Evolutionary conservation across 2,113 vertebrate species (phyloP).

Genomic region (Mesoclemmys tuberculata): DNA sequence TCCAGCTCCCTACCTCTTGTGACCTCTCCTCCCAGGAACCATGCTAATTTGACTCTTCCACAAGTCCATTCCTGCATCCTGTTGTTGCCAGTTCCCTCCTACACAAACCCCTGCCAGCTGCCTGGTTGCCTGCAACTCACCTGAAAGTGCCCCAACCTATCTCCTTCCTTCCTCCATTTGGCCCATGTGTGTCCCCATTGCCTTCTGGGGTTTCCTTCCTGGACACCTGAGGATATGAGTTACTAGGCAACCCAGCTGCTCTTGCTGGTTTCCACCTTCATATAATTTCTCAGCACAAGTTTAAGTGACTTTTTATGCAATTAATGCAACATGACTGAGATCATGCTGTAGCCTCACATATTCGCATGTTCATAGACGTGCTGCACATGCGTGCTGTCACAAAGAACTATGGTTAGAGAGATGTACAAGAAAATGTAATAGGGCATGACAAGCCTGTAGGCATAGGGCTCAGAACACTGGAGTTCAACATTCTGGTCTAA

Average conservation of each 20-base stretch:
- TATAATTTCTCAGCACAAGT: neutral
- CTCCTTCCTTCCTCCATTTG: rapidly evolving
- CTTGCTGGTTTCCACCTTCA: neutral
- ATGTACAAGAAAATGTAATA: too few relatives aligned
- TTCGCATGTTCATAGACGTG: neutral
- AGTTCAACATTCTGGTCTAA: neutral
- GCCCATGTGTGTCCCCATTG: neutral
- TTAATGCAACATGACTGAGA: neutral
- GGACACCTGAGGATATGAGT: neutral
- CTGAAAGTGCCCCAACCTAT: neutral
- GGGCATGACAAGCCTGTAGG: neutral
- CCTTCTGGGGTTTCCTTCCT: neutral
- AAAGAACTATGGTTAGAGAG: too few relatives aligned
- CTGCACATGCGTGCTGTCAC: neutral
- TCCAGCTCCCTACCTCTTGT: neutral
- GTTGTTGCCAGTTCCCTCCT: neutral
- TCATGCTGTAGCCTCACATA: neutral
- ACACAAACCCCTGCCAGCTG: neutral
- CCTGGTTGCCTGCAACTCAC: neutral
- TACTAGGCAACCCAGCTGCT: neutral
- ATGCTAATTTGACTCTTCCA: neutral
- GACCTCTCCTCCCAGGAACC: neutral
- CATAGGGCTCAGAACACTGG: neutral
- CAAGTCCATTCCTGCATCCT: neutral
- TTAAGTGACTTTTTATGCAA: too few relatives aligned